Evolutionary conservation across 2,797 vertebrate genomes (phyloP).

Genomic region (Sebastes vulpes): DNA sequence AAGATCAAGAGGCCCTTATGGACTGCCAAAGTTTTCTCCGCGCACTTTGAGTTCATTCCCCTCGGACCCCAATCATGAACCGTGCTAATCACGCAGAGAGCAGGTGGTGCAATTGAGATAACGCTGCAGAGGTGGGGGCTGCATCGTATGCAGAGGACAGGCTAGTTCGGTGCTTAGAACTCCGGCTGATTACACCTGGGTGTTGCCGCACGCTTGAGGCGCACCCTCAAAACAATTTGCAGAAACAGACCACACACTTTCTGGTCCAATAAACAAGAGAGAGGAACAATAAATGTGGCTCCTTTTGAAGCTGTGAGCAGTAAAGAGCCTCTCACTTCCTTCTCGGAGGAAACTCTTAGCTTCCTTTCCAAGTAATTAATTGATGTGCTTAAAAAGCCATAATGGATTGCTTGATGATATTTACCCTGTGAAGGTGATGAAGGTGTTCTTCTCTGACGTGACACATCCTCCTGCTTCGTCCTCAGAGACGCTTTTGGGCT

Average conservation of each 20-base stretch:
- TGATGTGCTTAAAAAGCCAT: conserved; percentile 20
- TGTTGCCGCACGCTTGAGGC: conserved; percentile 12
- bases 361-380: conserved; percentile 10
- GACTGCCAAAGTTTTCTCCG: conserved; percentile 35
- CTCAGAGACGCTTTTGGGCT: conserved; percentile 52
- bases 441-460: conserved; percentile 73
- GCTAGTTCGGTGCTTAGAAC: conserved; percentile 38
- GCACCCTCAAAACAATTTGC: conserved; percentile 9
- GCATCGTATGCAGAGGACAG: conserved; percentile 33
- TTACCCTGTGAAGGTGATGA: conserved; percentile 69
- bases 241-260: background rate
- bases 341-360: background rate
- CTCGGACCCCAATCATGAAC: conserved; percentile 45
- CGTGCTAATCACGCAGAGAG: conserved; percentile 54
- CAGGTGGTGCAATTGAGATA: conserved; percentile 69
- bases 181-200: conserved; percentile 39
- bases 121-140: conserved; percentile 29
- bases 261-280: background rate
- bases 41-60: conserved; percentile 40
- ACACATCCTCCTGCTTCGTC: conserved; percentile 60
- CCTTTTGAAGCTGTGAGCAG: background rate
- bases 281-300: background rate
- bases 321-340: background rate
- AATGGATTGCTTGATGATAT: conserved; percentile 19
- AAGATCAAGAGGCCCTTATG: conserved; percentile 44